Evolutionary conservation across 2,888 invertebrate species (phyloP).

Genomic region (Philonicus albiceps): DNA sequence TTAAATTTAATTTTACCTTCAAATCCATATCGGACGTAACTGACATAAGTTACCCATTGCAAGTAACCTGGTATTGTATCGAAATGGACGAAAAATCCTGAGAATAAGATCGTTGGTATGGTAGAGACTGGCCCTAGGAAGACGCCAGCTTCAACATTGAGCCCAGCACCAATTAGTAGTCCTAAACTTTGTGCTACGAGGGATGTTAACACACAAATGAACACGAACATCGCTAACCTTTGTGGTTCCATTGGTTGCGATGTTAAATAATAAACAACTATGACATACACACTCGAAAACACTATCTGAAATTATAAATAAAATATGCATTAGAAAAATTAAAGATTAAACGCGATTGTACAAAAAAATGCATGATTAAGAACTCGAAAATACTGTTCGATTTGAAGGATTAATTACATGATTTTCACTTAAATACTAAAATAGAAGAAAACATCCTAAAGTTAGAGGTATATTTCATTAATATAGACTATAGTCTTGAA

Average conservation of each 20-base stretch:
- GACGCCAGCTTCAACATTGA: constrained; percentile 82
- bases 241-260: constrained; percentile 90
- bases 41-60: constrained; percentile 88
- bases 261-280: constrained; percentile 95
- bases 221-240: constrained; percentile 67
- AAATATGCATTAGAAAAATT: background rate
- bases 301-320: constrained; percentile 71
- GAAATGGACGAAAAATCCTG: constrained; percentile 93
- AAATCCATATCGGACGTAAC: constrained; percentile 91
- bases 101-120: constrained; percentile 91
- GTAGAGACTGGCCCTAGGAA: constrained; percentile 88
- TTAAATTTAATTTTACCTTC: constrained; percentile 68
- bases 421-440: too few relatives aligned
- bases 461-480: too few relatives aligned
- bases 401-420: too few relatives aligned
- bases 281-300: constrained; percentile 84
- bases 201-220: constrained; percentile 76
- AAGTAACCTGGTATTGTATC: constrained; percentile 89
- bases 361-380: too few relatives aligned
- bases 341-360: too few relatives aligned
- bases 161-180: constrained; percentile 89
- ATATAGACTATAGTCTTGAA: too few relatives aligned
- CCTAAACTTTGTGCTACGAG: constrained; percentile 93
- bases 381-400: too few relatives aligned
- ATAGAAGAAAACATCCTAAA: too few relatives aligned